Conservation (phyloP, 37 sponge, comb jelly and placozoan genomes). For the Beroe ovata region DNA sequence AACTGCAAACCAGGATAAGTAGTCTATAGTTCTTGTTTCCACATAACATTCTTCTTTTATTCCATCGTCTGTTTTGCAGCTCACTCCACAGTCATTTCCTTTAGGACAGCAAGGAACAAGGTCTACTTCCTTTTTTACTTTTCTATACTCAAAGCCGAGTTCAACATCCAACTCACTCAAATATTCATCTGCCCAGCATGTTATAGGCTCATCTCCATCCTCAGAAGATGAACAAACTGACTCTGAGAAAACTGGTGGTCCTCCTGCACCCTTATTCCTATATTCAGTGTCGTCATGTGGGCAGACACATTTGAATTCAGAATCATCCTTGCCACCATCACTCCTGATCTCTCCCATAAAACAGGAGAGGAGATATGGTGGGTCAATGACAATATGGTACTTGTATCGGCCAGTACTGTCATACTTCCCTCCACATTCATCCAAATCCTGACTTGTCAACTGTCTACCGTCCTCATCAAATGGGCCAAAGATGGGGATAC, state of each 20-base stretch:
- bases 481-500: slow-evolving; percentile 49
- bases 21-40: too few species aligned
- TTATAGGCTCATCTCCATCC: too few species aligned
- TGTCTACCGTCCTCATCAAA: slow-evolving; percentile 20
- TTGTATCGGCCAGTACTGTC: slow-evolving; percentile 15
- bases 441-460: slow-evolving; percentile 45
- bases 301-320: slow-evolving; percentile 11
- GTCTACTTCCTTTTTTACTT: neutral
- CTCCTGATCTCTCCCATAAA: slow-evolving; percentile 34
- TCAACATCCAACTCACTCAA: neutral
- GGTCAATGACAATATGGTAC: slow-evolving; percentile 50
- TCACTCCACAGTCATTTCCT: neutral
- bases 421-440: slow-evolving; percentile 25
- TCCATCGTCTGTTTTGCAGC: too few species aligned
- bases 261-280: too few species aligned
- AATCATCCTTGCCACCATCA: neutral
- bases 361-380: slow-evolving; percentile 14
- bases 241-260: too few species aligned
- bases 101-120: slow-evolving; percentile 15
- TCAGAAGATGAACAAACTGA: too few species aligned
- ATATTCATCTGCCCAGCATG: too few species aligned
- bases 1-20: too few species aligned
- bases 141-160: slow-evolving; percentile 1
- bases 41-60: too few species aligned
- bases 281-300: slow-evolving; percentile 38